phyloP scores from a whole-genome alignment of 2,113 vertebrate species.

The Poeciliopsis occidentalis region DNA sequence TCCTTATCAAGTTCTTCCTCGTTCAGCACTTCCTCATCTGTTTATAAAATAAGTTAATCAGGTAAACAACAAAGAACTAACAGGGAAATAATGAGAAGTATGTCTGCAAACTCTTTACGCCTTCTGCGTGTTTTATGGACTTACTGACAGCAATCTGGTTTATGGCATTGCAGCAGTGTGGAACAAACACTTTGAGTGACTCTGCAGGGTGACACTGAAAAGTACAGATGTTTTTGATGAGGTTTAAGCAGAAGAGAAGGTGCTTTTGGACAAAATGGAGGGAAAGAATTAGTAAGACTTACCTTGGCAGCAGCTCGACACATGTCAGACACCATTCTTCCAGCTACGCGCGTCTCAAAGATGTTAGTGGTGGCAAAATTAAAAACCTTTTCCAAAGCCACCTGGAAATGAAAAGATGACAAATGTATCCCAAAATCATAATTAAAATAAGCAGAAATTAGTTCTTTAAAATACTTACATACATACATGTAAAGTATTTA shows the following conservation, averaged over 20 bases:
- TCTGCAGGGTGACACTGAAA: constrained; percentile 93
- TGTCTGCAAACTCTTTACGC: not conserved
- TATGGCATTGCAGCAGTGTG: constrained; percentile 93
- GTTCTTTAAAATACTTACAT: not conserved
- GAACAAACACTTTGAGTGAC: constrained; percentile 93
- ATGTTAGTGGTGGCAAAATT: constrained; percentile 97
- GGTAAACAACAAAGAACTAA: not conserved
- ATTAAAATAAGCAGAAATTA: not conserved
- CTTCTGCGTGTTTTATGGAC: constrained; percentile 57
- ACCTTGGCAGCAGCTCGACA: constrained; percentile 97
- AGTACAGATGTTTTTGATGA: constrained; percentile 8
- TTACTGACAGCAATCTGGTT: constrained; percentile 94
- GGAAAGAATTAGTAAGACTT: constrained; percentile 8
- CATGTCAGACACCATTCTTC: constrained; percentile 98
- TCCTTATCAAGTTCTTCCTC: constrained; percentile 99
- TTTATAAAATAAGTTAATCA: constrained; percentile 35
- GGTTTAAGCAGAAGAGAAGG: not conserved
- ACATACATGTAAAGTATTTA: not conserved
- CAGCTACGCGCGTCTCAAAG: constrained; percentile 97
- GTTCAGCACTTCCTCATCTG: constrained; percentile 94
- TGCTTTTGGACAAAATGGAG: no score
- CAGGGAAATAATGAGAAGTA: not conserved
- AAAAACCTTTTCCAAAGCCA: constrained; percentile 95
- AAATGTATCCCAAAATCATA: not conserved
- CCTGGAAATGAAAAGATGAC: constrained; percentile 74